These are phyloP conservation scores for Toxonevra muliebris DNA, from an alignment of 2,888 invertebrate genomes.

Conservation along the genomic window DNA sequence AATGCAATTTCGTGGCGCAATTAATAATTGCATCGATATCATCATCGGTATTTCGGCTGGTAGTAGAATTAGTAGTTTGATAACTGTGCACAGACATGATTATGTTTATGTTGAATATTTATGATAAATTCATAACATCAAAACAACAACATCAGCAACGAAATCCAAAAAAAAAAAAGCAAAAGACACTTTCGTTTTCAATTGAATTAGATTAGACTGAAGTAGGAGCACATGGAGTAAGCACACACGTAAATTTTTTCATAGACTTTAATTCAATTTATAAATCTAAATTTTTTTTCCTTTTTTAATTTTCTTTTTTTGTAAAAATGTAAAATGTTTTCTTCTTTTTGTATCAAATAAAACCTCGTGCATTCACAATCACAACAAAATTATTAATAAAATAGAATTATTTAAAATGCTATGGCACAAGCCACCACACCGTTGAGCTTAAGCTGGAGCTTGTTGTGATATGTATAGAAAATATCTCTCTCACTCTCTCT, in stretches of 20 bases:
- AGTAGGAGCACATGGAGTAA: neutral
- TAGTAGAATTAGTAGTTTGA: neutral
- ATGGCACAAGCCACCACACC: too few relatives aligned
- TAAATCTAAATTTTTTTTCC: constrained; percentile 12
- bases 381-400: constrained; percentile 41
- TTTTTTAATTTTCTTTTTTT: neutral
- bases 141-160: neutral
- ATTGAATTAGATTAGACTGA: constrained; percentile 1
- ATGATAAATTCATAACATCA: neutral
- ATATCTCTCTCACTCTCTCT: constrained; percentile 22
- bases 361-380: constrained; percentile 35
- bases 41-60: neutral
- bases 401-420: constrained; percentile 30
- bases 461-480: constrained; percentile 19
- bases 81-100: neutral
- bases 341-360: constrained; percentile 3
- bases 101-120: neutral
- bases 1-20: constrained; percentile 43
- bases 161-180: neutral
- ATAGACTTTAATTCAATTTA: constrained; percentile 2
- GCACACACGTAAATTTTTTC: constrained; percentile 1
- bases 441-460: constrained; percentile 35
- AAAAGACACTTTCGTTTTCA: constrained; percentile 8
- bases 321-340: neutral
- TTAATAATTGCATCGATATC: constrained; percentile 43